Evolutionary conservation across 2,113 vertebrate genomes (phyloP).

Genomic region (Serranochromis macrocephalus): DNA sequence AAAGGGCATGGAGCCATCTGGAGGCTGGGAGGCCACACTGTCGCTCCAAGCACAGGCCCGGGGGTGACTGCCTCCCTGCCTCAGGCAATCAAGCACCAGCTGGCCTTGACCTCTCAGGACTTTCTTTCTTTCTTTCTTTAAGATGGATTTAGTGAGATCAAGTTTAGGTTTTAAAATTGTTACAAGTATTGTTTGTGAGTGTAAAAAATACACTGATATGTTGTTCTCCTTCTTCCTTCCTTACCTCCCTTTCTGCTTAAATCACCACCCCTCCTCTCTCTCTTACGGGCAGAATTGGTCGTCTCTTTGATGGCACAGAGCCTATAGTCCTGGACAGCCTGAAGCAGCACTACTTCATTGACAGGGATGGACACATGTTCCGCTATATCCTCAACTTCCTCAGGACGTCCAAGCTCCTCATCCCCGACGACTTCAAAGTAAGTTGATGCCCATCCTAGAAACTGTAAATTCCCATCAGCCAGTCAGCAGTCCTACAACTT

Average conservation of each 20-base stretch:
- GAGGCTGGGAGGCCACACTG: conserved; percentile 56
- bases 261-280: conserved; percentile 35
- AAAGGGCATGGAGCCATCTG: conserved; percentile 69
- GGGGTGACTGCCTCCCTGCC: conserved; percentile 50
- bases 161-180: background rate
- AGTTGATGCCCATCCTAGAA: conserved; percentile 55
- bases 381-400: conserved; percentile 99
- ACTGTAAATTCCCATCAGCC: conserved; percentile 46
- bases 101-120: conserved; percentile 59
- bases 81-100: conserved; percentile 54
- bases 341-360: conserved; percentile 99
- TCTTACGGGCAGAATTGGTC: conserved; percentile 82
- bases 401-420: conserved; percentile 96
- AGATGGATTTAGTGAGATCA: background rate
- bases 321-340: conserved; percentile 98
- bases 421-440: conserved; percentile 99
- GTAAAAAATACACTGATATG: background rate
- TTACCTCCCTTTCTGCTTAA: background rate
- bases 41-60: conserved; percentile 41
- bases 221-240: background rate
- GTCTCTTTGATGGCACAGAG: conserved; percentile 97
- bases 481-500: conserved; percentile 56
- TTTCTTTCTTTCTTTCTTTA: background rate
- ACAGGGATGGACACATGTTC: conserved; percentile 99
- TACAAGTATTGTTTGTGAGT: background rate